A percentile compares a stretch with the other conserved stretches of the same genome.
Conservation (phyloP, 2,888 invertebrate genomes). For the Folsomia candida region DNA sequence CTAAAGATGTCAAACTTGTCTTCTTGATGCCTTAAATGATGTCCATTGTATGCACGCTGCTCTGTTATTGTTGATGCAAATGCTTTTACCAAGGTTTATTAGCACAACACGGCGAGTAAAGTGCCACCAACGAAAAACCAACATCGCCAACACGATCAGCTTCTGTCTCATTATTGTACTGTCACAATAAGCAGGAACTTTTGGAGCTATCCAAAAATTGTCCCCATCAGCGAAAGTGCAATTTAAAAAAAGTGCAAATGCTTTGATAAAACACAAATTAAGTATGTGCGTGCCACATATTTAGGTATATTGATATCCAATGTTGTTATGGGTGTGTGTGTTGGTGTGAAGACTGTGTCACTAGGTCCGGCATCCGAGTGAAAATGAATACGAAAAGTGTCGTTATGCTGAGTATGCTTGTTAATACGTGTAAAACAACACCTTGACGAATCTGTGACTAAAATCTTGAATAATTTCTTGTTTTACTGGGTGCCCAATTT, state of each 20-base stretch:
- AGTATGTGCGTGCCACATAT: neutral
- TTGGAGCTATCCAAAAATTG: neutral
- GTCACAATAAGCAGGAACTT: neutral
- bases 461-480: constrained; percentile 7
- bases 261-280: neutral
- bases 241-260: no score
- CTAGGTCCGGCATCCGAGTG: no score
- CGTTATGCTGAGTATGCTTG: no score
- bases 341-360: neutral
- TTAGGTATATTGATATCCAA: no score
- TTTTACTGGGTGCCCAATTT: constrained; percentile 16
- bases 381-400: no score
- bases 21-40: neutral
- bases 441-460: constrained; percentile 1
- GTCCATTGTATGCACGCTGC: no score
- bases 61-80: neutral
- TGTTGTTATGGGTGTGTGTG: no score
- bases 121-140: neutral
- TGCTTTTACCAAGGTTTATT: neutral
- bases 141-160: no score
- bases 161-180: neutral
- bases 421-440: constrained; percentile 8
- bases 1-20: neutral
- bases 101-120: no score
- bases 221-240: no score